Evolutionary conservation across 2,888 invertebrate species (phyloP), one percentile per base, ranked within the genome.

Genomic region (Dioctria rufipes): DNA sequence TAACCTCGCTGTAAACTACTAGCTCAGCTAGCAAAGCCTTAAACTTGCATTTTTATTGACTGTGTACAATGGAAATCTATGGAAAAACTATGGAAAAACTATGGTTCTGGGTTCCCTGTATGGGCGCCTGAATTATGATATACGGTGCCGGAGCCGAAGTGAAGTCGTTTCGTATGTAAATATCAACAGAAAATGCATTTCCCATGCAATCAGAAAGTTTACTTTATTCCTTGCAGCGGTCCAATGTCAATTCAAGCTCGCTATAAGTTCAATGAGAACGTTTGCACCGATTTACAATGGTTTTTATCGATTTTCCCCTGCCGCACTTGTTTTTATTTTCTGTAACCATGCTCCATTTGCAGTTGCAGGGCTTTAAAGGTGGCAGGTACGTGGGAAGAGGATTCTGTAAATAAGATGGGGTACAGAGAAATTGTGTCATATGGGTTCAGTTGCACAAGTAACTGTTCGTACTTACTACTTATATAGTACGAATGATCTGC

Each of bases 141-240:
- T 61, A 37, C 51, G 54, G 11, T 11, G 43, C 43, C 9, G 42
- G 40, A 40, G 65, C 8, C 39, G 42, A 25, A 65, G n/a, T 9
- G 9, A 51, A 13, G 25, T 51, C 9, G 4, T 54, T 8, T 54
- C 54, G 49, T 39, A 69, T 69, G 69, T 51, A 69, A 69, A 69
- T 69, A 69, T 69, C 69, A 69, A 69, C 69, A 69, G 54, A 69
- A 69, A 69, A 69, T 69, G 69, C 51, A 69, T 49, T 69, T 69
- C 51, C 69, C 69, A 69, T 69, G 69, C 69, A 69, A 69, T 69
- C 69, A 69, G 69, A 69, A 69, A 69, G 51, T 69, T 69, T 69
- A 51, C 69, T 49, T 51, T 51, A 69, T 51, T 25, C 51, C 49
- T 69, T 39, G 69, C 51, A 54, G 69, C 51, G 51, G 25, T 37